Evolutionary conservation across 2,113 vertebrate species (phyloP).

Genomic region (Neodontobutis hainanensis): DNA sequence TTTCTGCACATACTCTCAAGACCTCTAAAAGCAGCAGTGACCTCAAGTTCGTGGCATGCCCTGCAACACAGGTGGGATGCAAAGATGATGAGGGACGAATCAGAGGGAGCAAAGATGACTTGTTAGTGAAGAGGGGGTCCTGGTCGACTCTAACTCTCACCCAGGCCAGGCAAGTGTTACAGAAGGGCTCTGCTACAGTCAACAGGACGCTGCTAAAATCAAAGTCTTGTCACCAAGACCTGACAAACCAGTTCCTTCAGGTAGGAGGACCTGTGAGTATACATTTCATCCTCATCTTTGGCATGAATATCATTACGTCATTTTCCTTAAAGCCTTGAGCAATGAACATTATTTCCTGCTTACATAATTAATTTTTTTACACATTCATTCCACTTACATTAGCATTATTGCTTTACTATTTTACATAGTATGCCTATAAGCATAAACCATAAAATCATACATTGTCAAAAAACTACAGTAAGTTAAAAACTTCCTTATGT

Average conservation of each 20-base stretch:
- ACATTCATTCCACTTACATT: background rate
- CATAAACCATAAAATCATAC: background rate
- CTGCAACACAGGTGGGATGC: slow-evolving; percentile 71
- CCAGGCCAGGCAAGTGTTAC: slow-evolving; percentile 92
- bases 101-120: slow-evolving; percentile 60
- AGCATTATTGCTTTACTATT: background rate
- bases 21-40: slow-evolving; percentile 94
- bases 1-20: slow-evolving; percentile 81
- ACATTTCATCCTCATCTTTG: slow-evolving; percentile 51
- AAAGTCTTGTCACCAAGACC: slow-evolving; percentile 96
- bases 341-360: background rate
- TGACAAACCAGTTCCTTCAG: slow-evolving; percentile 96
- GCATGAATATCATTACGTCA: slow-evolving; percentile 20
- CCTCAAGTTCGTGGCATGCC: slow-evolving; percentile 82
- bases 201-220: slow-evolving; percentile 96
- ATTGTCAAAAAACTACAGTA: background rate
- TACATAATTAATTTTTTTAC: background rate
- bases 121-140: slow-evolving; percentile 86
- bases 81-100: slow-evolving; percentile 60
- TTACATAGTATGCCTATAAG: background rate
- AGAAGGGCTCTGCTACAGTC: slow-evolving; percentile 94
- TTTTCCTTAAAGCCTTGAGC: slow-evolving; percentile 11
- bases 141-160: slow-evolving; percentile 97
- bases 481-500: too few species aligned
- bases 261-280: slow-evolving; percentile 81